These are phyloP conservation scores for Strigamia maritima DNA, from an alignment of 2,888 invertebrate genomes.

Conservation along the genomic window DNA sequence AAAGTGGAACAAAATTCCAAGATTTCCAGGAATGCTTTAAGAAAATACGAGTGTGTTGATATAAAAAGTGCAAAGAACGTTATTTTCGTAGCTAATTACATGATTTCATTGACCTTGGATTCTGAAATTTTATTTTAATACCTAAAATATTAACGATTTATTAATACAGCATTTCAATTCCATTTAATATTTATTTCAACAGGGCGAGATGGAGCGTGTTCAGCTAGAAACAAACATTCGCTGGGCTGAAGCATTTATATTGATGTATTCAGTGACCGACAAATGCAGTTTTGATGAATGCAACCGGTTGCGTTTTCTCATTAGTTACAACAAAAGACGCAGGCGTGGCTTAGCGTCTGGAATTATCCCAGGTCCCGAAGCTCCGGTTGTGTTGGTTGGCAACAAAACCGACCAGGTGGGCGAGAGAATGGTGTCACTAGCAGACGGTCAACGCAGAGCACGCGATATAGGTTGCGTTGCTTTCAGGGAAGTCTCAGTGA, in stretches of 20 bases:
- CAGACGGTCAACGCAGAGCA: constrained; percentile 70
- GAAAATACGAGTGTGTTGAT: too few species aligned
- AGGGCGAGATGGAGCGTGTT: constrained; percentile 39
- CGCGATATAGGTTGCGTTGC: constrained; percentile 76
- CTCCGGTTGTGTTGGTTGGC: constrained; percentile 75
- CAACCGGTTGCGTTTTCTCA: constrained; percentile 74
- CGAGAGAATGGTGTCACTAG: constrained; percentile 71
- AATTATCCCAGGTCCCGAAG: constrained; percentile 58
- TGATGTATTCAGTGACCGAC: constrained; percentile 84
- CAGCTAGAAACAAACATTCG: constrained; percentile 71
- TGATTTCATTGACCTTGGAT: too few species aligned
- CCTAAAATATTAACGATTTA: not conserved
- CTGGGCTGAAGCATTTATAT: constrained; percentile 83
- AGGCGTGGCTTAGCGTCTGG: constrained; percentile 62
- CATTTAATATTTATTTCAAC: too few species aligned
- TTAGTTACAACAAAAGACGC: constrained; percentile 72
- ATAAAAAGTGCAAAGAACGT: too few species aligned
- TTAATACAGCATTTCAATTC: too few species aligned
- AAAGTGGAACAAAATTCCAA: too few species aligned
- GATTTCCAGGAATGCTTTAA: too few species aligned
- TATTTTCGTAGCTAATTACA: too few species aligned
- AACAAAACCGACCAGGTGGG: constrained; percentile 75
- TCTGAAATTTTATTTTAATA: not conserved
- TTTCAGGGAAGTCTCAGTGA: constrained; percentile 80
- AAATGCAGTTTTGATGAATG: constrained; percentile 85